Evolutionary conservation across 2,888 invertebrate species (phyloP).

Genomic region (Achlya flavicornis): DNA sequence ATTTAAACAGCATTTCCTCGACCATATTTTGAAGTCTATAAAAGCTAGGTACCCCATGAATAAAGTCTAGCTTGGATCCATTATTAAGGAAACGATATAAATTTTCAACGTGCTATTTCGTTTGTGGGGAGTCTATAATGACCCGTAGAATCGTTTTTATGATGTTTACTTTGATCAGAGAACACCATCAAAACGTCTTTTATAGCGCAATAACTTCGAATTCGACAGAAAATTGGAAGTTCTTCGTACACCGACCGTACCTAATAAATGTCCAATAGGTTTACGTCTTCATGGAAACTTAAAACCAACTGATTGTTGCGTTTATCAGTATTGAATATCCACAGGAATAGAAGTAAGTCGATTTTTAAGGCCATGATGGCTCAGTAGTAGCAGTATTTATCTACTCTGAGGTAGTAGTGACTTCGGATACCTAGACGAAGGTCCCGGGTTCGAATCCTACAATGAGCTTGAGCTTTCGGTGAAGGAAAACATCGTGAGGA

Average conservation of each 20-base stretch:
- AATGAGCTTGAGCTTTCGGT: too few relatives aligned
- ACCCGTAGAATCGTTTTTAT: constrained; percentile 75
- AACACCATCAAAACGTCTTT: constrained; percentile 68
- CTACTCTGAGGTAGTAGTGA: too few relatives aligned
- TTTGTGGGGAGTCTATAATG: constrained; percentile 70
- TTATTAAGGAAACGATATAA: constrained; percentile 45
- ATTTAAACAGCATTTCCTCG: too few relatives aligned
- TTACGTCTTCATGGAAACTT: constrained; percentile 9
- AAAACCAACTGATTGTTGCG: background rate
- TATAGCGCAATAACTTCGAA: constrained; percentile 67
- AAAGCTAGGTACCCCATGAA: too few relatives aligned
- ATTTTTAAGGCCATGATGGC: too few relatives aligned
- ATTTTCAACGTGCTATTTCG: constrained; percentile 63
- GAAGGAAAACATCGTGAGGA: too few relatives aligned
- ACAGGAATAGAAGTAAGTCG: background rate
- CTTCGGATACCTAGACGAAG: too few relatives aligned
- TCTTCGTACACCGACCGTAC: constrained; percentile 21
- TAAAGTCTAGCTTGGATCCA: constrained; percentile 33
- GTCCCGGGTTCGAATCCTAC: too few relatives aligned
- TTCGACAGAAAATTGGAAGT: constrained; percentile 61
- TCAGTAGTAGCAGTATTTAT: too few relatives aligned
- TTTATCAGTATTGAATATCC: background rate
- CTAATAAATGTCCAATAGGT: constrained; percentile 8
- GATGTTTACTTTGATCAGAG: constrained; percentile 75
- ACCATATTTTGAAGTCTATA: too few relatives aligned